Base-by-base conservation (phyloP, 2,888 invertebrate genomes). In the Synanthedon tipuliformis region DNA sequence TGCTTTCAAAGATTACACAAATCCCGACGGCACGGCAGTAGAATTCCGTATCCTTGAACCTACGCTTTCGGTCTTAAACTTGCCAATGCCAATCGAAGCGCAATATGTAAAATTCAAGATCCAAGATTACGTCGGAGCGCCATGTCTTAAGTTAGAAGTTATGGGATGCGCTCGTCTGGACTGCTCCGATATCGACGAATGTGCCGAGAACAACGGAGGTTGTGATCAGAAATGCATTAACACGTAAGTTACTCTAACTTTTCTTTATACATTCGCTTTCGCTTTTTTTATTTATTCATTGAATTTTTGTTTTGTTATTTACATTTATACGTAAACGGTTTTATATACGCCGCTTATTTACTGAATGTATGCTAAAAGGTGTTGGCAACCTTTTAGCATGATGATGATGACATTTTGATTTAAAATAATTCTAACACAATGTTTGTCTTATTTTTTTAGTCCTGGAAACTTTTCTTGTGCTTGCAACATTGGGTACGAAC, bases 151-250 rank as follows among this genome's bases (percentile, higher is more conserved):
- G 74, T 81, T 97, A 55, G 97, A 97, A 88, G 89, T 96, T 41
- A 96, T 96, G 95, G 97, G 97, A 15, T 97, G 97, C 71, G 94
- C 95, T 0, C 90, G 96, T 61, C 88, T 96, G 61, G 96, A 97
- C 69, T 97, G 97, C 71, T 88, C 90, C 13, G 97, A 97, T 69
- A 89, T 95, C 50, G 96, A 97, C 68, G 97, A 97, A 73, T 97
- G 97, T 71, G 89, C 90, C 50, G 90, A 89, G 40, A 92, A 93
- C 61, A 97, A 97, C 68, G 97, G 97, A 12, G 96, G 96, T 13
- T 97, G 97, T 76, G 95, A 96, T 68, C 97, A 97, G 68, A 96
- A 96, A 80, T 97, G 97, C 79, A 89, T 95, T 49, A 97, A 97
- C 71, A 91, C 87, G 89, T 89, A 76, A 78, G 85, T 80, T 23